phyloP scores from a whole-genome alignment of 2,888 invertebrate species.

The Drosophila pullipes region DNA sequence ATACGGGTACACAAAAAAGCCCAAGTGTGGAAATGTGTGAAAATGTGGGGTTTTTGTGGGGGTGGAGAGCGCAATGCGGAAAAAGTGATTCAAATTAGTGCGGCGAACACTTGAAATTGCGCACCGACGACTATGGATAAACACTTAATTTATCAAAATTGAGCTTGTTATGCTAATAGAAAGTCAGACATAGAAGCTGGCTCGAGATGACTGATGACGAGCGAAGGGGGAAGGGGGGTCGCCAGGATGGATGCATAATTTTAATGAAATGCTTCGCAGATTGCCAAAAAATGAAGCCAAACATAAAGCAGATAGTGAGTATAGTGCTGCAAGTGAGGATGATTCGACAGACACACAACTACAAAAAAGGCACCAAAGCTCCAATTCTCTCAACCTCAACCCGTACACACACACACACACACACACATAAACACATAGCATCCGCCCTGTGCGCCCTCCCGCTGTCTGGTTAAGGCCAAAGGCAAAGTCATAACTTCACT shows the following conservation, averaged over 20 bases:
- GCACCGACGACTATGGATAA: constrained; percentile 69
- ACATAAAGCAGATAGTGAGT: constrained; percentile 25
- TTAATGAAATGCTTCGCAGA: constrained; percentile 57
- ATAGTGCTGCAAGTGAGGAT: constrained; percentile 20
- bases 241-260: constrained; percentile 46
- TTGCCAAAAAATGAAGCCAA: constrained; percentile 46
- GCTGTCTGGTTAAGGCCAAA: constrained; percentile 64
- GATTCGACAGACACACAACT: constrained; percentile 37
- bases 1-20: not conserved
- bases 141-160: constrained; percentile 84
- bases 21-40: constrained; percentile 13
- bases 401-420: not conserved
- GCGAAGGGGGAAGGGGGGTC: not conserved
- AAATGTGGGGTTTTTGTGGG: not conserved
- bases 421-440: not conserved
- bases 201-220: not conserved
- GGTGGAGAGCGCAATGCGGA: constrained; percentile 1
- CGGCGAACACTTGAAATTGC: constrained; percentile 46
- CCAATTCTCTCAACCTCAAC: not conserved
- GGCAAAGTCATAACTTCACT: constrained; percentile 82
- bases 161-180: constrained; percentile 83
- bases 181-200: constrained; percentile 41
- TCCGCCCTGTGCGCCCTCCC: constrained; percentile 1
- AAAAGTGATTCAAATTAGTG: constrained; percentile 73
- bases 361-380: constrained; percentile 16